Evolutionary conservation across 2,888 invertebrate genomes (phyloP), one percentile per base, ranked within the genome.

Genomic region (Drosophila fungiperda): DNA sequence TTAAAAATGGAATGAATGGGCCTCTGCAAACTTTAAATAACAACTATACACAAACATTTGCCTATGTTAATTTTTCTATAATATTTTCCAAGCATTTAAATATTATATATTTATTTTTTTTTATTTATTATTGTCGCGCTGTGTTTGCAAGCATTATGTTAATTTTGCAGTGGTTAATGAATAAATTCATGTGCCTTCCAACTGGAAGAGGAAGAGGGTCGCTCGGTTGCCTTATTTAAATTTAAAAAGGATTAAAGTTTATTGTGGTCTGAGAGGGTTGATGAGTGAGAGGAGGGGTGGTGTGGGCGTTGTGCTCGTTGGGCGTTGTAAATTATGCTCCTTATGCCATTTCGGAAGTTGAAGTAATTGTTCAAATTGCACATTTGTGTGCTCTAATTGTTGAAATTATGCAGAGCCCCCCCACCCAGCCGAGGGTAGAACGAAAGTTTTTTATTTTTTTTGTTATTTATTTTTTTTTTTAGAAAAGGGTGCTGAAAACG

Each of bases 371-470:
- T 83, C 48, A 79, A 79, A 83, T 77, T 83, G 87, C 87, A 86
- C 87, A 83, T 84, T 81, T 82, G 84, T 83, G 84, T 76, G 84
- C 73, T 78, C 83, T 82, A 82, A 82, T 82, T 82, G 84, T 78
- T 67, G 53, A 73, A 82, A 81, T 81, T 83, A 84, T 83, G 82
- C 76, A 83, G 68, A 73, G 61, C 66, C 69, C 78, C 70, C 45
- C 55, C 12, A 23, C 15, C 11, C 23, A 38, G 42, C 38, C 17
- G 63, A 55, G 70, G 63, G 60, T 54, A 38, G 57, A 68, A 60
- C 53, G 35, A 67, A 78, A 77, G 70, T 57, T 58, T 75, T 77
- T 66, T 35, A 29, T 33, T 26, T 17, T 20, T 36, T 1, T 1
- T n/a, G n/a, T n/a, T n/a, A n/a, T n/a, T n/a, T 9, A 26, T 66